phyloP scores from a whole-genome alignment of 2,797 vertebrate species.

The Brachymystax lenok region DNA sequence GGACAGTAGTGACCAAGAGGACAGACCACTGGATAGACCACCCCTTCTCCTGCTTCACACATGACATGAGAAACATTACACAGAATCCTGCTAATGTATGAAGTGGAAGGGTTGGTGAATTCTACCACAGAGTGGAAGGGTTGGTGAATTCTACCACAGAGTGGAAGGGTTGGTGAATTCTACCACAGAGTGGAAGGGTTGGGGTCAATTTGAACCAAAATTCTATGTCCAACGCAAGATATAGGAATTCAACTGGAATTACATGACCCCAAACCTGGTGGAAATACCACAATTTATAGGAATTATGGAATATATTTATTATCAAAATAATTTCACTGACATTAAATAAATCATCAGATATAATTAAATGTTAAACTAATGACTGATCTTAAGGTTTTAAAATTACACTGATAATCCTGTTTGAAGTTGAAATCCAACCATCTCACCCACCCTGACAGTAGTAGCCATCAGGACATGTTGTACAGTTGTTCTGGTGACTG shows the following conservation, averaged over 20 bases:
- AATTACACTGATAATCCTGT: no score
- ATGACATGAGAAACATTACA: background rate
- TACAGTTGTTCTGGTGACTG: conserved; percentile 76
- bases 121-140: background rate
- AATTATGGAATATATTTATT: no score
- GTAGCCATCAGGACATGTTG: conserved; percentile 78
- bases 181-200: background rate
- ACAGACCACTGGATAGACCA: conserved; percentile 67
- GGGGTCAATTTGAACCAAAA: background rate
- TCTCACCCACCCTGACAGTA: conserved; percentile 76
- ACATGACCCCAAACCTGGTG: no score
- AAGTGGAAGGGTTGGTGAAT: background rate
- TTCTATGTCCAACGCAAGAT: background rate
- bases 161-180: background rate
- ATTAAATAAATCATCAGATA: no score
- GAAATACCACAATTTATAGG: no score
- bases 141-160: no score
- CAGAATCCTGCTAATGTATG: background rate
- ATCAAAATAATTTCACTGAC: no score
- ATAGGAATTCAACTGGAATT: no score
- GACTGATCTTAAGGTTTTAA: no score
- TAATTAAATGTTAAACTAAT: no score
- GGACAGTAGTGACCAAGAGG: conserved; percentile 73
- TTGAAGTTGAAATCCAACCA: background rate
- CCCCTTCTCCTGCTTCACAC: conserved; percentile 65